Base-by-base conservation (phyloP, 2,888 invertebrate species). In the Lycaena phlaeas region DNA sequence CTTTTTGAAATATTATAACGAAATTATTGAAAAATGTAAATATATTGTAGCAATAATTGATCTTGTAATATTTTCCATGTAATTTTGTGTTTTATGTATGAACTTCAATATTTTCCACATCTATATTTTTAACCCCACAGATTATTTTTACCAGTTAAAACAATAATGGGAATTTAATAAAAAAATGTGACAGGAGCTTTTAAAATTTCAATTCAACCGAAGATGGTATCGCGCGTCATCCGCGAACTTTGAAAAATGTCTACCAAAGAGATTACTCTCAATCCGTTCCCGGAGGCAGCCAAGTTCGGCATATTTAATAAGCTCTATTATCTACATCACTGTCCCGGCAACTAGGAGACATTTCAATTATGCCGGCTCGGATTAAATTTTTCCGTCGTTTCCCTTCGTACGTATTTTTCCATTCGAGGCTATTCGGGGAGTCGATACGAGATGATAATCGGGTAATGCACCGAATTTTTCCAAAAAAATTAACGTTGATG, bases 291-390 rank as follows among this genome's bases (percentile, higher is more conserved):
- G 40, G 50, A 48, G 54, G 53, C 59, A 50, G 56, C 51, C 51
- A 67, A 66, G 68, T 72, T 76, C 66, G 74, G 73, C 73, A 74
- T 66, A 66, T 71, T 71, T 70, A 70, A 74, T 68, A 70, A 72
- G 62, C 52, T 68, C 65, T 64, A 66, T 75, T 74, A 73, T 75
- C 69, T 68, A 63, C 64, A 60, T 66, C 64, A 63, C 52, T 59
- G 56, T 61, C 51, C 57, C 52, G 56, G 51, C 52, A 57, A 58
- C 57, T 58, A 54, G 54, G 51, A 66, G 70, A 73, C 68, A 58
- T 71, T 71, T 74, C 71, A 72, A 74, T 77, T 75, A 73, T 59
- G 53, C 49, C 48, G 52, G 51, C 52, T 57, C 50, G 54, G 59
- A 60, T 64, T 61, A 49, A 52, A 53, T 22, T 34, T 34, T 34